Base-by-base conservation (phyloP, 2,113 vertebrate genomes). In the Sakesphorus luctuosus region DNA sequence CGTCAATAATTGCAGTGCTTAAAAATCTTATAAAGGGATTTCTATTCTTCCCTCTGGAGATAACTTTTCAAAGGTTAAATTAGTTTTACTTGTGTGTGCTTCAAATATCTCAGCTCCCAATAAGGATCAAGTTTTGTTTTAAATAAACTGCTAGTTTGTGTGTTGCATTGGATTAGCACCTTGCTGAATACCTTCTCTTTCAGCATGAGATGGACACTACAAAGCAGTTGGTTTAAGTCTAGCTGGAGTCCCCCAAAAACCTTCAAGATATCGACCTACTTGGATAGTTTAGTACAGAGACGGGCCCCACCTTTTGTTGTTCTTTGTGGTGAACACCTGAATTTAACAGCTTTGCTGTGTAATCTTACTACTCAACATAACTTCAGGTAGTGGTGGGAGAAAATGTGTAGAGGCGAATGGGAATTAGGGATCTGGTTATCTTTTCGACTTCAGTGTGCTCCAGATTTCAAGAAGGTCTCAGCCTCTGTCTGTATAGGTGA, bases 11-110 rank as follows among this genome's bases (percentile, higher is more conserved):
- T 98, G 97, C 98, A 96, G 96, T 97, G 97, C 98, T 98, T 98
- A 98, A 98, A 98, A 98, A 98, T 98, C 97, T 98, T 98, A 98
- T 98, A 98, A 98, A 97, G 97, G 96, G 97, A 98, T 98, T 98
- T 98, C 96, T 97, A 52, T 95, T 97, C 95, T 97, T 95, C 90
- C 97, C 98, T 98, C 98, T 14, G 35, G 98, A 98, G 98, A 97
- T 96, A 97, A 96, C 93, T 98, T 98, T 98, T 97, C 97, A 98
- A 98, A 98, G 98, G 97, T 98, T 98, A 98, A 98, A 98, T 98
- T 98, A 97, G 98, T 98, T 98, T 98, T 98, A 96, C 96, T 98
- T 98, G 97, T 97, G 93, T 98, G 96, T 97, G 96, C 95, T 96
- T 97, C 97, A 97, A 97, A 97, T 97, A 97, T 95, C 96, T 96